Percentiles rank a stretch among this genome's conserved stretches.
These are phyloP conservation scores for Drosophila rufa DNA, from an alignment of 1,140 invertebrate species.

Conservation along the genomic window DNA sequence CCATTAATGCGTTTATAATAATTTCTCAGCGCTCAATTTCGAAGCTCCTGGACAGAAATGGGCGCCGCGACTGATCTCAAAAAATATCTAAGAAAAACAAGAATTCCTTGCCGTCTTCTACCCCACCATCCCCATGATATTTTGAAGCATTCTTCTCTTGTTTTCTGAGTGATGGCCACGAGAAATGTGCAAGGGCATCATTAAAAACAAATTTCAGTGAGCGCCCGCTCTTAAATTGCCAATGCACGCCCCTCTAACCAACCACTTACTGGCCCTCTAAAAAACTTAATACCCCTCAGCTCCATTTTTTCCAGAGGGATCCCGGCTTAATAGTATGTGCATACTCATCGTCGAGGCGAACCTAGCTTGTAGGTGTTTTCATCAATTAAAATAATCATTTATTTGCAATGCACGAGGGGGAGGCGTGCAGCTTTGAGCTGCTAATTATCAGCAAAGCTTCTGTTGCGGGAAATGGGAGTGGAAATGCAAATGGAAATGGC, in stretches of 20 bases:
- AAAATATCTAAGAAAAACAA: constrained; percentile 45
- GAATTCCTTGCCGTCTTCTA: constrained; percentile 1
- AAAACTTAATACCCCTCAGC: not conserved
- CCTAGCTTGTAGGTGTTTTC: constrained; percentile 71
- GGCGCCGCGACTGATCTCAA: constrained; percentile 30
- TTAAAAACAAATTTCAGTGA: constrained; percentile 78
- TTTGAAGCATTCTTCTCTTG: constrained; percentile 19
- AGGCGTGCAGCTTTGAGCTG: constrained; percentile 21
- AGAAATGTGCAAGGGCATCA: constrained; percentile 77
- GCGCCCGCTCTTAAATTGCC: constrained; percentile 73
- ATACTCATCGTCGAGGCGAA: constrained; percentile 5
- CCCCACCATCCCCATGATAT: not conserved
- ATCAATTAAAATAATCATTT: constrained; percentile 82
- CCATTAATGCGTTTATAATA: constrained; percentile 84
- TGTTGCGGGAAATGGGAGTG: constrained; percentile 41
- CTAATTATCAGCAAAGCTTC: constrained; percentile 44
- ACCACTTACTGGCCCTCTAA: not conserved
- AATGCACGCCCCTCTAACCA: constrained; percentile 43
- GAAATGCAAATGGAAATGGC: constrained; percentile 49
- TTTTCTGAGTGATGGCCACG: constrained; percentile 62
- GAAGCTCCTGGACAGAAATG: constrained; percentile 31
- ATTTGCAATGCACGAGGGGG: constrained; percentile 67
- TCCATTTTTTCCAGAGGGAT: constrained; percentile 11
- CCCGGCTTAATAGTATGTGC: constrained; percentile 33
- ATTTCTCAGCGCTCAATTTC: constrained; percentile 72